Percentiles rank a stretch among this genome's conserved stretches.
Evolutionary conservation across 2,113 vertebrate species (phyloP).

Genomic region (Sardina pilchardus): DNA sequence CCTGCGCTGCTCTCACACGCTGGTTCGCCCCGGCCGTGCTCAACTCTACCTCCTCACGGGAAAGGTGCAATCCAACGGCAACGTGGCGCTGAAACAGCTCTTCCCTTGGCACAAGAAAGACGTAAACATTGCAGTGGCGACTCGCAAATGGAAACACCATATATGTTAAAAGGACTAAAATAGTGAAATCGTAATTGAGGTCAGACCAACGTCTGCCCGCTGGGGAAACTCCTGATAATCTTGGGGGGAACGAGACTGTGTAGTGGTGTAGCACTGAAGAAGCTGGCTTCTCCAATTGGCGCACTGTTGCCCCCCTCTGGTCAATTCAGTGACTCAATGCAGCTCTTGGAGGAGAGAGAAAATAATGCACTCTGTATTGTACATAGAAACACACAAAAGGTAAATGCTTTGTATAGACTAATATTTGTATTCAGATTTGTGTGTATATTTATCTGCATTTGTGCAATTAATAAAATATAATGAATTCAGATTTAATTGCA

Average conservation of each 20-base stretch:
- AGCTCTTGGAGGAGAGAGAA: slow-evolving; percentile 56
- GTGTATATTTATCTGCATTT: slow-evolving; percentile 65
- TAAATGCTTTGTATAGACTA: slow-evolving; percentile 63
- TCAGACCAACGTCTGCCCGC: not conserved
- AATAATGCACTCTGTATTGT: slow-evolving; percentile 69
- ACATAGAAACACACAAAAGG: slow-evolving; percentile 58
- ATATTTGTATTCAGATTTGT: slow-evolving; percentile 40
- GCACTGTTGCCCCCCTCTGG: slow-evolving; percentile 35
- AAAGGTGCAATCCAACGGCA: slow-evolving; percentile 65
- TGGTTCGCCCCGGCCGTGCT: slow-evolving; percentile 71
- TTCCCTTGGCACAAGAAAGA: slow-evolving; percentile 86
- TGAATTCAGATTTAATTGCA: not conserved
- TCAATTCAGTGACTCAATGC: slow-evolving; percentile 29
- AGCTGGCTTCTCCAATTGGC: slow-evolving; percentile 43
- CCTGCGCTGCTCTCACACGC: slow-evolving; percentile 69
- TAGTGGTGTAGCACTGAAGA: not conserved
- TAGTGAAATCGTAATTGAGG: not conserved
- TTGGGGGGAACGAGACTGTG: not conserved
- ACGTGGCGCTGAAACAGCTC: slow-evolving; percentile 68
- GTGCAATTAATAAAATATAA: slow-evolving; percentile 48
- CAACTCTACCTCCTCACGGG: slow-evolving; percentile 81
- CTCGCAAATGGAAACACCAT: slow-evolving; percentile 83
- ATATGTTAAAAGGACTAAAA: slow-evolving; percentile 69
- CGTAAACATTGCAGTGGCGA: slow-evolving; percentile 71
- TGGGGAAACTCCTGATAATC: not conserved